phyloP scores from a whole-genome alignment of 2,797 vertebrate genomes.

The Pempheris klunzingeri region DNA sequence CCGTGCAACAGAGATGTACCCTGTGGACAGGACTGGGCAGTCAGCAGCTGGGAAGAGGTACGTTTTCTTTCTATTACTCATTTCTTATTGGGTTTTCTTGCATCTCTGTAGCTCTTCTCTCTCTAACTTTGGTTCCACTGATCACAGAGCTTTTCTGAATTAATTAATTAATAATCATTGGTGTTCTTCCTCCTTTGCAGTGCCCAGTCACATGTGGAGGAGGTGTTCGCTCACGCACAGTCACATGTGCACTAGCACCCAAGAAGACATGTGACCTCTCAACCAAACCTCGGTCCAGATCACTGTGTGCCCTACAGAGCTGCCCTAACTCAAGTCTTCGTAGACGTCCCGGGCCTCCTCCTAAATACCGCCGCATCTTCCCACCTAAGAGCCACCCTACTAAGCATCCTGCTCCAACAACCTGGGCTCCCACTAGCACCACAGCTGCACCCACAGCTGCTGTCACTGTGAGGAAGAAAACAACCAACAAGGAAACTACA shows the following conservation, averaged over 20 bases:
- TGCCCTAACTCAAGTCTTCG: conserved; percentile 84
- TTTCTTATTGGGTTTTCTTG: not conserved
- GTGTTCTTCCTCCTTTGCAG: conserved; percentile 79
- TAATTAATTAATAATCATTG: not conserved
- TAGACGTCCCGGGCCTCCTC: conserved; percentile 70
- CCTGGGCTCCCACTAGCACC: conserved; percentile 36
- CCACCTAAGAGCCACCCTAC: conserved; percentile 62
- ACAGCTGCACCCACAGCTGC: conserved; percentile 31
- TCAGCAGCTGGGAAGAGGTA: conserved; percentile 93
- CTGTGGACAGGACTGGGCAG: conserved; percentile 93
- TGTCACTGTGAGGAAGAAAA: conserved; percentile 26
- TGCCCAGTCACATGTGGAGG: conserved; percentile 95
- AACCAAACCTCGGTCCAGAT: conserved; percentile 91
- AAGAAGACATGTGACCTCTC: conserved; percentile 85
- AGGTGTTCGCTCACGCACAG: conserved; percentile 88
- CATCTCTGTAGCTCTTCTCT: not conserved
- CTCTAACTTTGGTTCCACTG: not conserved
- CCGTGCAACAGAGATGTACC: conserved; percentile 93
- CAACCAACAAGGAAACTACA: conserved; percentile 48
- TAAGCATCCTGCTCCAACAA: conserved; percentile 36
- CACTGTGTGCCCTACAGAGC: conserved; percentile 93
- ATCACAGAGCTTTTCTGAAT: not conserved
- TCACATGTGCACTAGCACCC: conserved; percentile 87
- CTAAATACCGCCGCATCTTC: conserved; percentile 68
- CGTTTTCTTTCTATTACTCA: not conserved